Conservation (phyloP, 1,140 invertebrate species). For the Cephus cinctus region DNA sequence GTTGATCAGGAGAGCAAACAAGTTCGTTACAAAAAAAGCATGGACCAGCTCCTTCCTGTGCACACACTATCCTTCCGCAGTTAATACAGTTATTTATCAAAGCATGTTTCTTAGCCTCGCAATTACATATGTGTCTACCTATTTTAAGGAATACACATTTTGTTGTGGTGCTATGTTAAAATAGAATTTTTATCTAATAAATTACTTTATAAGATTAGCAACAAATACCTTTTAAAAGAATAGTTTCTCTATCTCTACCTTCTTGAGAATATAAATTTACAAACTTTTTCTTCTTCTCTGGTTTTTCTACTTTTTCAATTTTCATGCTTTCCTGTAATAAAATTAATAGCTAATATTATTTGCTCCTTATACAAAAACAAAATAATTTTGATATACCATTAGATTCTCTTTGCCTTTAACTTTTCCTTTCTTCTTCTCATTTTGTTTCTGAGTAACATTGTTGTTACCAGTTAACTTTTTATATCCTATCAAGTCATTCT, state of each 20-base stretch:
- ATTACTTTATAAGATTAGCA: slow-evolving; percentile 8
- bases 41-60: slow-evolving; percentile 94
- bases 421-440: slow-evolving; percentile 42
- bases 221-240: slow-evolving; percentile 66
- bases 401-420: slow-evolving; percentile 27
- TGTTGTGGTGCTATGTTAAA: not conserved
- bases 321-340: too few relatives aligned
- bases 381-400: slow-evolving; percentile 17
- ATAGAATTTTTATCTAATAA: slow-evolving; percentile 3
- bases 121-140: slow-evolving; percentile 87
- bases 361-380: too few relatives aligned
- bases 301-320: slow-evolving; percentile 36
- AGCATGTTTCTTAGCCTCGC: slow-evolving; percentile 87
- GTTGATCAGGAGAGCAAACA: slow-evolving; percentile 78
- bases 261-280: slow-evolving; percentile 74
- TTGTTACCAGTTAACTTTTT: slow-evolving; percentile 30
- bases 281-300: slow-evolving; percentile 72
- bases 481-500: slow-evolving; percentile 22
- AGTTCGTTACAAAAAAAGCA: slow-evolving; percentile 89
- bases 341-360: too few relatives aligned
- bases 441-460: slow-evolving; percentile 23
- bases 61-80: slow-evolving; percentile 94
- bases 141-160: slow-evolving; percentile 19
- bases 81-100: slow-evolving; percentile 91
- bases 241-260: slow-evolving; percentile 64